Evolutionary conservation across 2,113 vertebrate species (phyloP), one percentile per base, ranked within the genome.

Genomic region (Pao palembangensis): DNA sequence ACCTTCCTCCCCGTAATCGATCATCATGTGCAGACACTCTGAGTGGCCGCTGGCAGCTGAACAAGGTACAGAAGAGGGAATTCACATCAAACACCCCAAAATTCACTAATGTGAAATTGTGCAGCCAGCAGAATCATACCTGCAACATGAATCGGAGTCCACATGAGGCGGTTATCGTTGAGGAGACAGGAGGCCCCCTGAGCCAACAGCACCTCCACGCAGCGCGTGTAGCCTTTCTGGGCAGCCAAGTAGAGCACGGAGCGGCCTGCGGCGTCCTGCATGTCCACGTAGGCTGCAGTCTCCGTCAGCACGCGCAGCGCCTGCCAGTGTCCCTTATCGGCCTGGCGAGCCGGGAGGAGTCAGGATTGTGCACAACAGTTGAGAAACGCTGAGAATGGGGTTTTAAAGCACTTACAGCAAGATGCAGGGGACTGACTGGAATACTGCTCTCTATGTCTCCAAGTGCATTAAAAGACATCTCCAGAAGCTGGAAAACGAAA

Each of bases 401-500:
- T 20, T 3, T 8, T 34, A 25, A 16, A 16, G 67, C 11, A 95
- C 96, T 98, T 66, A 99, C 96, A 92, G 96, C 95, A 83, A 99
- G 95, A 91, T 99, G 96, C 91, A 99, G 91, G 73, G 96, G 95
- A 88, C 96, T 98, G 87, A 96, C 93, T 59, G 95, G 95, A 86
- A 94, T 88, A 79, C 93, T 94, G 90, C 94, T 98, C 80, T 98
- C 95, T 88, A 96, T 94, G 65, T 98, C 94, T 87, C 96, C 94
- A 88, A 98, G 90, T 90, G 96, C 96, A 90, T 96, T 98, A 82
- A 97, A 96, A 54, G 95, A 96, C 93, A 97, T 96, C 88, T 98
- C 96, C 92, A 98, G 91, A 70, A 98, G 94, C 96, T 98, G 67
- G 38, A 61, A 72, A 17, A 48, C 1, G 42, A 59, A 59, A 61